A percentile compares a stretch with the other conserved stretches of the same genome.
Conservation (phyloP, 1,140 invertebrate species). For the Copidosoma floridanum region DNA sequence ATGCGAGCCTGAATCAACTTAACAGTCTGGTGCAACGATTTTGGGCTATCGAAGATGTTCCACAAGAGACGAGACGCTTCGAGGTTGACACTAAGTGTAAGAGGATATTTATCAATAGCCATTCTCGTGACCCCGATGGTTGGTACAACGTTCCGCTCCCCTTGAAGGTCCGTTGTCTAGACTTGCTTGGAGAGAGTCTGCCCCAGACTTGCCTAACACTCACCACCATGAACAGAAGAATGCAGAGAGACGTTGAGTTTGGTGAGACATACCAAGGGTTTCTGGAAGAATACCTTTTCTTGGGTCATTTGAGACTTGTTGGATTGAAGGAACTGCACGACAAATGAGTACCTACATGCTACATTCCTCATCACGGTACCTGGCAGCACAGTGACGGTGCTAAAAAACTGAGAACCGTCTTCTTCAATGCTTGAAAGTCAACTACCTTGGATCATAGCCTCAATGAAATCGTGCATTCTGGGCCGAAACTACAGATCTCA, state of each 20-base stretch:
- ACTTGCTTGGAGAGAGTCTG: no score
- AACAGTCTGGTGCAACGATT: background rate
- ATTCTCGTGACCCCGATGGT: background rate
- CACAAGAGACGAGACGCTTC: no score
- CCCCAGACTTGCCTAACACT: background rate
- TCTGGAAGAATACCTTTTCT: background rate
- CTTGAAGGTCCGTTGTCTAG: background rate
- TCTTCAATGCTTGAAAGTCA: slow-evolving; percentile 1
- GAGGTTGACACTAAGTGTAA: background rate
- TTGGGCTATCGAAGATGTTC: no score
- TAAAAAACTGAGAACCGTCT: background rate
- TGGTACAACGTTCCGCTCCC: background rate
- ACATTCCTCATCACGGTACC: slow-evolving; percentile 1
- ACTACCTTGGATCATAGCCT: background rate
- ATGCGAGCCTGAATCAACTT: background rate
- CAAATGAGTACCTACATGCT: background rate
- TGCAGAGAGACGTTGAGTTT: background rate
- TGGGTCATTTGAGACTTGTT: background rate
- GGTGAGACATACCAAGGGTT: background rate
- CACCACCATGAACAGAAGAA: background rate
- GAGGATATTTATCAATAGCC: background rate
- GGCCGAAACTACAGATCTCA: background rate
- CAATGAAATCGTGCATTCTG: background rate
- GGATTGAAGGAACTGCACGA: background rate
- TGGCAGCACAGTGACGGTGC: background rate